Conservation (phyloP, 2,113 vertebrate species). For the Penelope pileata region DNA sequence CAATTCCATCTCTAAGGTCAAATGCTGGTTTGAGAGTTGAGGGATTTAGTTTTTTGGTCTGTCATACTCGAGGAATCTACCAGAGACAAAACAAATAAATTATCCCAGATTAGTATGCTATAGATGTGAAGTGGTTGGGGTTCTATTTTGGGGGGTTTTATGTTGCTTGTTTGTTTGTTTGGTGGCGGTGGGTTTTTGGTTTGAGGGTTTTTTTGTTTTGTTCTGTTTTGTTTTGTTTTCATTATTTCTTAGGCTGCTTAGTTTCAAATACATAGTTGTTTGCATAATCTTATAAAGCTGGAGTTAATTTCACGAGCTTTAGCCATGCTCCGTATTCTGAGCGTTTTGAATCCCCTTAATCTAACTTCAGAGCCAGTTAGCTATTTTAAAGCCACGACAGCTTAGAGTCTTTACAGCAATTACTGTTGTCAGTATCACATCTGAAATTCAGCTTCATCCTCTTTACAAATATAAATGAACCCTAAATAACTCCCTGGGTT, state of each 20-base stretch:
- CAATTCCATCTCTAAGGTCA: background rate
- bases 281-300: background rate
- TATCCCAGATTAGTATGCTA: background rate
- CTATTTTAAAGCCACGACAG: background rate
- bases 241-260: background rate
- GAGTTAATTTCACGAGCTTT: background rate
- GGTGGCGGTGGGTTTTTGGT: no score
- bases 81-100: background rate
- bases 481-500: slow-evolving; percentile 11
- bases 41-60: background rate
- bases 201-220: background rate
- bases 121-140: background rate
- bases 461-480: background rate
- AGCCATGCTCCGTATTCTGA: background rate
- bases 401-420: background rate
- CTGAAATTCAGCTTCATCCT: background rate
- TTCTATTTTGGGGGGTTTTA: background rate
- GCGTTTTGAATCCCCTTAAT: background rate
- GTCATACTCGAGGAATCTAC: background rate
- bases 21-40: background rate
- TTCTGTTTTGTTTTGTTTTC: background rate
- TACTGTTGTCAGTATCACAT: background rate
- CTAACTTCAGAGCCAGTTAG: background rate
- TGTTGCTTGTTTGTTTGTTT: background rate
- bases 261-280: background rate